Conservation (phyloP, 2,113 vertebrate genomes). For the Hemibagrus wyckioides region DNA sequence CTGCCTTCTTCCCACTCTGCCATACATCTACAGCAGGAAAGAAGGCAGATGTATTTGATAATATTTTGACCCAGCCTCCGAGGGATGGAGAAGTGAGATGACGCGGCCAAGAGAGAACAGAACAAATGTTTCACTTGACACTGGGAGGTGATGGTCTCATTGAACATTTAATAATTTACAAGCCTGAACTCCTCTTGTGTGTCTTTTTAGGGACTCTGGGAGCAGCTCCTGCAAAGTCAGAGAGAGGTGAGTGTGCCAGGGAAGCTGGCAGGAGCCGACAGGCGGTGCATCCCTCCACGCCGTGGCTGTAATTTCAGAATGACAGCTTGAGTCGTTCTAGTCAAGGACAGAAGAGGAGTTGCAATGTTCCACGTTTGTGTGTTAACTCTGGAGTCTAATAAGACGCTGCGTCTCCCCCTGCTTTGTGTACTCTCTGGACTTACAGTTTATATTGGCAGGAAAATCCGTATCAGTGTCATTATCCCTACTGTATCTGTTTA, state of each 20-base stretch:
- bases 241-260: constrained; percentile 16
- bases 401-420: neutral
- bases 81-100: neutral
- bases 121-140: constrained; percentile 17
- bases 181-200: neutral
- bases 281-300: constrained; percentile 9
- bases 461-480: neutral
- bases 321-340: constrained; percentile 34
- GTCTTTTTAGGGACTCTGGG: constrained; percentile 22
- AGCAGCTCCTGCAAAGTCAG: constrained; percentile 31
- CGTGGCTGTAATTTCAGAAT: constrained; percentile 35
- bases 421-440: neutral
- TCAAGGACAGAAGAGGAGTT: constrained; percentile 29
- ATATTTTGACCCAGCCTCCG: constrained; percentile 13
- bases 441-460: neutral
- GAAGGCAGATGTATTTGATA: constrained; percentile 16
- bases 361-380: neutral
- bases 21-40: neutral
- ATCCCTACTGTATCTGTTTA: neutral
- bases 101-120: neutral
- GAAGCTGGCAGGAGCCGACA: constrained; percentile 10
- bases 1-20: neutral
- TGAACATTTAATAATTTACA: constrained; percentile 44
- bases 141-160: constrained; percentile 35
- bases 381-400: neutral